Conservation (phyloP, 2,888 invertebrate species). For the Danaus chrysippus region DNA sequence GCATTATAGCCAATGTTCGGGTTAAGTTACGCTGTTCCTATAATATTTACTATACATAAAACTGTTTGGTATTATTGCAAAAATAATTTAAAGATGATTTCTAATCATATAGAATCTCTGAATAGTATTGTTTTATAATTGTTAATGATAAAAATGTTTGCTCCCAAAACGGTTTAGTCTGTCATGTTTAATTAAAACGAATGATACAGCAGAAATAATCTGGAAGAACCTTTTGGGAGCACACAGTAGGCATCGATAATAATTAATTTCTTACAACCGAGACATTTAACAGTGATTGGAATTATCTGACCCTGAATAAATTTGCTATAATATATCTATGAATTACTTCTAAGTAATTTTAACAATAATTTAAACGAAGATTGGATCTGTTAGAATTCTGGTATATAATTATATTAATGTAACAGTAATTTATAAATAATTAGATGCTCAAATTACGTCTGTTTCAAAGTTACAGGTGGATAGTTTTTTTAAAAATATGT, state of each 20-base stretch:
- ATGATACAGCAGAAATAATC: conserved; percentile 48
- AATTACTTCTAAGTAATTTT: conserved; percentile 38
- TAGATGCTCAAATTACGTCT: neutral
- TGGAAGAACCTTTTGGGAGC: conserved; percentile 35
- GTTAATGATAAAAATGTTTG: conserved; percentile 1
- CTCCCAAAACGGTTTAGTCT: conserved; percentile 19
- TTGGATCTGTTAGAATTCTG: conserved; percentile 27
- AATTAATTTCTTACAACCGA: conserved; percentile 38
- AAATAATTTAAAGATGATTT: too few relatives aligned
- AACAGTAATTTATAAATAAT: conserved; percentile 4
- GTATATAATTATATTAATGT: conserved; percentile 8
- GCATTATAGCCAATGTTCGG: conserved; percentile 8
- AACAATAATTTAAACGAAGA: conserved; percentile 33
- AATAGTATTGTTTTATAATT: neutral
- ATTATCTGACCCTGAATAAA: conserved; percentile 30
- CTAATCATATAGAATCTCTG: neutral
- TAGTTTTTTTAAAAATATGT: too few relatives aligned
- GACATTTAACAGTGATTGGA: conserved; percentile 35
- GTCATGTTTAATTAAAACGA: conserved; percentile 41
- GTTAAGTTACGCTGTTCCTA: conserved; percentile 4
- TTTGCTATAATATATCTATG: conserved; percentile 38
- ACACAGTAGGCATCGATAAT: conserved; percentile 36
- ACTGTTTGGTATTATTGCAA: too few relatives aligned
- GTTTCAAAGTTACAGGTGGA: neutral
- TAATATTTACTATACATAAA: neutral